A percentile compares a stretch with the other conserved stretches of the same genome.
phyloP scores from a whole-genome alignment of 1,140 invertebrate genomes.

The Sycophaga agraensis region DNA sequence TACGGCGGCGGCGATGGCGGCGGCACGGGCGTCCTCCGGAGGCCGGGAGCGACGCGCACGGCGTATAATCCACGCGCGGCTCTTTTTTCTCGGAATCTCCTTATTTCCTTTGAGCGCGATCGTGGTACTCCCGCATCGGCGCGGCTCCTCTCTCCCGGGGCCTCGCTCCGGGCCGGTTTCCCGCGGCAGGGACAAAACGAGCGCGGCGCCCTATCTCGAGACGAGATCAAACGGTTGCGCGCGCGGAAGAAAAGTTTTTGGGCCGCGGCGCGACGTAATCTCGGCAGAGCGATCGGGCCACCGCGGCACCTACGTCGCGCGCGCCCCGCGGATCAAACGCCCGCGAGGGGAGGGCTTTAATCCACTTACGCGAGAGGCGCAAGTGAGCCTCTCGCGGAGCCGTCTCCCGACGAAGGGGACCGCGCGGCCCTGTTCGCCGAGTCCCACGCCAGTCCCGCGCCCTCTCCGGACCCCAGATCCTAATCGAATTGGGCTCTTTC shows the following conservation, averaged over 20 bases:
- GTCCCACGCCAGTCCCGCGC: too few species aligned
- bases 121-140: neutral
- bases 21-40: too few species aligned
- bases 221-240: constrained; percentile 9
- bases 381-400: constrained; percentile 1
- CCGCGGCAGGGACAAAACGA: neutral
- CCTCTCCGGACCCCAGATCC: too few species aligned
- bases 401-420: too few species aligned
- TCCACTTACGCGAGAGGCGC: constrained; percentile 16
- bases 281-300: neutral
- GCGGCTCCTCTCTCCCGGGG: too few species aligned
- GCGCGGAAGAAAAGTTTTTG: constrained; percentile 9
- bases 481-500: constrained; percentile 23
- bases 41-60: too few species aligned
- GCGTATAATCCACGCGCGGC: neutral
- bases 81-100: constrained; percentile 1
- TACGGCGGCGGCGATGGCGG: too few species aligned
- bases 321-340: constrained; percentile 17
- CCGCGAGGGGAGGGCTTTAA: constrained; percentile 9
- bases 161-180: too few species aligned
- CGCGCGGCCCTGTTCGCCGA: too few species aligned
- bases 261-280: neutral
- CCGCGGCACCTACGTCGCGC: too few species aligned
- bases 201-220: constrained; percentile 7
- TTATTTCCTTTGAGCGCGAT: constrained; percentile 4